These are phyloP conservation scores for Megalopta genalis DNA, from an alignment of 1,140 invertebrate genomes.

Conservation along the genomic window DNA sequence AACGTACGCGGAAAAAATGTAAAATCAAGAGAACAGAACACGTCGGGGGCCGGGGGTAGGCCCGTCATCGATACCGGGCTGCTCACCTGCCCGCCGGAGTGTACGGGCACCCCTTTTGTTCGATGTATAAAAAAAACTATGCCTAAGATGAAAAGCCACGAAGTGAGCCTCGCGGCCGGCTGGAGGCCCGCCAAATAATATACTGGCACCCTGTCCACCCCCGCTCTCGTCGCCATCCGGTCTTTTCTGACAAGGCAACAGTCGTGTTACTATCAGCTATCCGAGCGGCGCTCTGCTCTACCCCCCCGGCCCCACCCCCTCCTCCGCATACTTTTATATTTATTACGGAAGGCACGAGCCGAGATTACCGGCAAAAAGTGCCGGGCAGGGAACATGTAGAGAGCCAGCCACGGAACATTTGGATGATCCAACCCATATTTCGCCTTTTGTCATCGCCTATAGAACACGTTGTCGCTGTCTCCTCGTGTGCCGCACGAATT, in stretches of 20 bases:
- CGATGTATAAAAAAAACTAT: conserved; percentile 52
- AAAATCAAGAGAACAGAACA: conserved; percentile 51
- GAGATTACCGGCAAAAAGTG: conserved; percentile 52
- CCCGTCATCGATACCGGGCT: conserved; percentile 52
- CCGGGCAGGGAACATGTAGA: not conserved
- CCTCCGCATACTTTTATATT: conserved; percentile 71
- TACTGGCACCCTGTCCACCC: conserved; percentile 67
- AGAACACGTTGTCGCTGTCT: conserved; percentile 37
- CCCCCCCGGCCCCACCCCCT: not conserved
- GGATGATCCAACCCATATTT: conserved; percentile 62
- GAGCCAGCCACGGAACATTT: conserved; percentile 23
- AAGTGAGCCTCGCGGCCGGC: conserved; percentile 72
- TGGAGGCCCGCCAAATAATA: conserved; percentile 76
- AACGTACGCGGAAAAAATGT: conserved; percentile 36
- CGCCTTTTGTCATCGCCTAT: conserved; percentile 65
- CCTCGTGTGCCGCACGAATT: conserved; percentile 20
- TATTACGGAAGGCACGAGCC: conserved; percentile 66
- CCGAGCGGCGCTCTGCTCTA: not conserved
- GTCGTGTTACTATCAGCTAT: conserved; percentile 60
- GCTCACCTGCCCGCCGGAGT: conserved; percentile 48
- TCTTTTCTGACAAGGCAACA: conserved; percentile 44
- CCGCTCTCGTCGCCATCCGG: conserved; percentile 6
- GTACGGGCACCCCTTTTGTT: conserved; percentile 60
- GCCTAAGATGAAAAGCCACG: conserved; percentile 74
- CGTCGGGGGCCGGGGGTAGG: no score